A percentile compares a stretch with the other conserved stretches of the same genome.
Conservation (phyloP, 2,888 invertebrate species). For the Dynastes grantii region DNA sequence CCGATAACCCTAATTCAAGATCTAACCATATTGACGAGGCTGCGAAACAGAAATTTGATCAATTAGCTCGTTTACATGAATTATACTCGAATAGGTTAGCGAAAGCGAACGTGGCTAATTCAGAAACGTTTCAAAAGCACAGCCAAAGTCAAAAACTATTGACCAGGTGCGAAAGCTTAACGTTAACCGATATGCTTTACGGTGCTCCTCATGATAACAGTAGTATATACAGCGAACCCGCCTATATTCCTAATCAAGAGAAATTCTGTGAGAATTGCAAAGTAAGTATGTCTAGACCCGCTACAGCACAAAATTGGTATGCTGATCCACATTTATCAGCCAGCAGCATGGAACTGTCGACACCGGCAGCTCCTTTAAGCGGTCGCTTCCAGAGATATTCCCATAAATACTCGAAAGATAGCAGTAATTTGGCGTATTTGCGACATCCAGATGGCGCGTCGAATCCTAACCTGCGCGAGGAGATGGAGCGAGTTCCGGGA, state of each 20-base stretch:
- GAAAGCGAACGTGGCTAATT: slow-evolving; percentile 80
- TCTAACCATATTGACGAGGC: slow-evolving; percentile 62
- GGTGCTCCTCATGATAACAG: slow-evolving; percentile 79
- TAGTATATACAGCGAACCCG: slow-evolving; percentile 90
- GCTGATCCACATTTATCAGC: slow-evolving; percentile 73
- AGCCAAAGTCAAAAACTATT: slow-evolving; percentile 66
- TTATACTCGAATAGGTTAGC: slow-evolving; percentile 86
- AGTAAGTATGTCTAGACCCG: slow-evolving; percentile 79
- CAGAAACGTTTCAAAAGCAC: slow-evolving; percentile 75
- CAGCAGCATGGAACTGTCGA: slow-evolving; percentile 71
- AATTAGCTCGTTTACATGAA: slow-evolving; percentile 86
- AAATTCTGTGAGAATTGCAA: slow-evolving; percentile 86
- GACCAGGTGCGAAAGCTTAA: slow-evolving; percentile 81
- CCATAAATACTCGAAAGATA: slow-evolving; percentile 74
- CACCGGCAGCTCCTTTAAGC: slow-evolving; percentile 62
- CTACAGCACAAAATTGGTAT: slow-evolving; percentile 79
- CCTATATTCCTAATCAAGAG: slow-evolving; percentile 80
- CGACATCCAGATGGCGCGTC: slow-evolving; percentile 95
- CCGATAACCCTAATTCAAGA: slow-evolving; percentile 66
- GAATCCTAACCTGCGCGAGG: slow-evolving; percentile 89
- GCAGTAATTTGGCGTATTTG: slow-evolving; percentile 78
- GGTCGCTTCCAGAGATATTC: slow-evolving; percentile 77
- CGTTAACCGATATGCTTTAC: slow-evolving; percentile 79
- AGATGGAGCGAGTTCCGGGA: slow-evolving; percentile 76
- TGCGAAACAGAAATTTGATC: slow-evolving; percentile 80